Evolutionary conservation across 2,113 vertebrate species (phyloP), one percentile per base, ranked within the genome.

Genomic region (Chamaetylas fuelleborni): DNA sequence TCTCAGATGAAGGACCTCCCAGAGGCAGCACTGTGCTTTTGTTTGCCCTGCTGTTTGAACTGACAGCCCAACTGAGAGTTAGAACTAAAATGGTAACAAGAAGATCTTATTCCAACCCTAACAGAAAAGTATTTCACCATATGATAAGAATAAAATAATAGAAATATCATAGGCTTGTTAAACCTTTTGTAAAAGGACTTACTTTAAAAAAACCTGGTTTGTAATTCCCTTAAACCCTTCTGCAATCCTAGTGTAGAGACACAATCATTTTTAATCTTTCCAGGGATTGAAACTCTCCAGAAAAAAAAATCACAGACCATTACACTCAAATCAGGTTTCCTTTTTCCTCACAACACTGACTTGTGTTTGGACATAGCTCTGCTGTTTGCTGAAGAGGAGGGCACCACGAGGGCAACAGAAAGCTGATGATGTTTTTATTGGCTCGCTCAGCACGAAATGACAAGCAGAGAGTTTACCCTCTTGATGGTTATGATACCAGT

Each of bases 111-210:
- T 94, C 83, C 74, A 23, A 50, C 24, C 48, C 58, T 77, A 73
- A 83, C 24, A n/a, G 54, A 83, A 86, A 92, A 61, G 54, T 42
- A 66, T 86, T 90, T 78, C 69, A 58, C 38, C 45, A 53, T 19
- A 23, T 38, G 73, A 94, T 73, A 92, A 93, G 60, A 92, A 86
- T 58, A 91, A 97, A 93, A 67, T 61, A 64, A 61, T 15, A 80
- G 40, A 87, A 93, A 77, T 83, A 77, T 47, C 54, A 73, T 9
- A 69, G 45, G 6, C 34, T 79, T 58, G 16, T 80, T 93, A 92
- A 94, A 66, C 5, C 8, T 80, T 90, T 77, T 85, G 45, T 77
- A 33, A 50, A 90, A 88, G 64, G 2, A 13, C 9, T 14, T 87
- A 23, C 31, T 71, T 90, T 24, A 1, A 24, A 50, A 81, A 64